Evolutionary conservation across 1,140 invertebrate genomes (phyloP).

Genomic region (Aphelenchoides avenae): DNA sequence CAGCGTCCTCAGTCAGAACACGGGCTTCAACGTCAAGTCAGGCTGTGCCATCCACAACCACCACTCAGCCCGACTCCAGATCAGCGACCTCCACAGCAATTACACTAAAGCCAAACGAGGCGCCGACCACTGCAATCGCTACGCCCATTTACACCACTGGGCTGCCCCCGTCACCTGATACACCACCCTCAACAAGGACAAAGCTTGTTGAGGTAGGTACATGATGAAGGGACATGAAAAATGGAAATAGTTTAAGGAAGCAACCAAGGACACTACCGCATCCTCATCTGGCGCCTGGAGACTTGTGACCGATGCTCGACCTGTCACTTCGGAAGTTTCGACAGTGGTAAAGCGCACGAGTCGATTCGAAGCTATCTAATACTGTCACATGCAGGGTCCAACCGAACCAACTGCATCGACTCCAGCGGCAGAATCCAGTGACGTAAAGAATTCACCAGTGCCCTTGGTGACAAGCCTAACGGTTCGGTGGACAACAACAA

Average conservation of each 20-base stretch:
- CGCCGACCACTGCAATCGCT: not conserved
- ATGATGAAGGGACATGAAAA: not conserved
- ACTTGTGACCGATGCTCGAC: not conserved
- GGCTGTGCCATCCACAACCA: not conserved
- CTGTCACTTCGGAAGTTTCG: not conserved
- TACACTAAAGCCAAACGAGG: conserved; percentile 8
- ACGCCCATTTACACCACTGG: conserved; percentile 26
- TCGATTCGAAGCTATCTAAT: not conserved
- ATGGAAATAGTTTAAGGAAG: not conserved
- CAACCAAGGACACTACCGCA: not conserved
- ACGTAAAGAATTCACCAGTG: no score
- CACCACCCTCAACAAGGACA: conserved; percentile 5
- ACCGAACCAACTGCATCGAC: not conserved
- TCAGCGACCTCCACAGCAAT: conserved; percentile 13
- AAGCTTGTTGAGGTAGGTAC: conserved; percentile 4
- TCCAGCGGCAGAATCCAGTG: not conserved
- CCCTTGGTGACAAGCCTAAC: not conserved
- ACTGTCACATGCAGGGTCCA: not conserved
- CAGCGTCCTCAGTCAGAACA: not conserved
- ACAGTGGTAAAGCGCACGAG: not conserved
- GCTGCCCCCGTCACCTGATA: not conserved
- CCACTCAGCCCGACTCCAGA: not conserved
- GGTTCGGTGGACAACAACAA: not conserved
- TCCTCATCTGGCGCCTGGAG: not conserved
- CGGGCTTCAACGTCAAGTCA: not conserved